Percentiles rank a stretch among this genome's conserved stretches.
These are phyloP conservation scores for Numenius phaeopus DNA, from an alignment of 2,797 vertebrate species.

Conservation along the genomic window DNA sequence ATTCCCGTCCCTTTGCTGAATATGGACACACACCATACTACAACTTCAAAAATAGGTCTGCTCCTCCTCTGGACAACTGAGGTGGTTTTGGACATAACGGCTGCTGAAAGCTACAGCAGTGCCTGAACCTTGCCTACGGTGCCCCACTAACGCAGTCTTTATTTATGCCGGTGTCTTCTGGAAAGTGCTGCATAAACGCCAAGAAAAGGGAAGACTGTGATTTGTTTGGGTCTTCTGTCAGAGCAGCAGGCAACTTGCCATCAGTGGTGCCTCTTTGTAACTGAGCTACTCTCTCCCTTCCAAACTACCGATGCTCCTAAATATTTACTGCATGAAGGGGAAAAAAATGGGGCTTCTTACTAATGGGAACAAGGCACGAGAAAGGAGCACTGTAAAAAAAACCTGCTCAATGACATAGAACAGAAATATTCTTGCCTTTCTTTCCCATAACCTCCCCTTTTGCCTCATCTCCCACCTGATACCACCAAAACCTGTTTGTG, in stretches of 20 bases:
- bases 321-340: not conserved
- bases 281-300: not conserved
- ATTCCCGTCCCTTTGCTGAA: not conserved
- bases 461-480: constrained; percentile 10
- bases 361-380: not conserved
- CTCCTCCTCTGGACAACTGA: not conserved
- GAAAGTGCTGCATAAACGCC: not conserved
- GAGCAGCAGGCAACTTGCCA: not conserved
- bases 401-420: not conserved
- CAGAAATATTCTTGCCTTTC: not conserved
- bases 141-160: not conserved
- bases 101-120: not conserved
- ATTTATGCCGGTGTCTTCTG: not conserved
- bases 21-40: not conserved
- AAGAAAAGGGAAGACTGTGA: not conserved
- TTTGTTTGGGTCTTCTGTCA: constrained; percentile 48
- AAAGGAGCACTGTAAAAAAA: not conserved
- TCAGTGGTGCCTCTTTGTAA: not conserved
- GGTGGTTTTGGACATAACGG: not conserved
- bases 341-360: not conserved
- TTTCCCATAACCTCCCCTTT: constrained; percentile 16
- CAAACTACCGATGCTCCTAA: not conserved
- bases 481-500: not conserved
- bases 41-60: not conserved
- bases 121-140: not conserved